Conservation (phyloP, 2,113 vertebrate genomes). For the Scatophagus argus region DNA sequence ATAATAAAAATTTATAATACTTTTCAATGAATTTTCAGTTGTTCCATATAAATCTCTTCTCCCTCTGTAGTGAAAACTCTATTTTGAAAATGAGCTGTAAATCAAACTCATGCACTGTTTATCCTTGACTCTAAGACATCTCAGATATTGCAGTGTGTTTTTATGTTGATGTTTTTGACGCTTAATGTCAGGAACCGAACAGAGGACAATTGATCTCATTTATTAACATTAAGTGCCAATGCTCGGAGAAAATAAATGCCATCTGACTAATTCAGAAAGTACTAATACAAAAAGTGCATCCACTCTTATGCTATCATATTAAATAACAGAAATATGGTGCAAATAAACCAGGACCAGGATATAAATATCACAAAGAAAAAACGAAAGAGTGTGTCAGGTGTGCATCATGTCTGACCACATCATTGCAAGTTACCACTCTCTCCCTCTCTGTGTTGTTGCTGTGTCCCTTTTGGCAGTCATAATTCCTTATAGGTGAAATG, state of each 20-base stretch:
- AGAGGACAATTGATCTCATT: background rate
- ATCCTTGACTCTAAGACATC: background rate
- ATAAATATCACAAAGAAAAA: background rate
- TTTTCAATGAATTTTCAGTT: conserved; percentile 25
- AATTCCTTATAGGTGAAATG: background rate
- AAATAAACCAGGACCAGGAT: background rate
- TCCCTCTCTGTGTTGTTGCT: background rate
- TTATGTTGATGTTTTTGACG: background rate
- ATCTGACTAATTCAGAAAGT: background rate
- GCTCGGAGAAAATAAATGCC: background rate
- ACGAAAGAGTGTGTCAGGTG: background rate
- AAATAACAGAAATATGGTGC: background rate
- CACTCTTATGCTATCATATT: background rate
- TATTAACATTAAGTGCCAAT: conserved; percentile 1
- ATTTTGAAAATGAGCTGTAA: background rate
- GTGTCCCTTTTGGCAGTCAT: background rate
- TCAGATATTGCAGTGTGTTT: background rate
- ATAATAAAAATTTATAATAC: conserved; percentile 77
- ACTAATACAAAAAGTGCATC: background rate
- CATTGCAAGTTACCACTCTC: background rate
- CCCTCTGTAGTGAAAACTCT: background rate
- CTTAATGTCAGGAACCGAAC: background rate
- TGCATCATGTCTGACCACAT: background rate
- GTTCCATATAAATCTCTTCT: background rate
- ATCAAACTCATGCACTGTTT: background rate